A percentile compares a stretch with the other conserved stretches of the same genome.
Conservation (phyloP, 2,888 invertebrate genomes). For the Apamea monoglypha region DNA sequence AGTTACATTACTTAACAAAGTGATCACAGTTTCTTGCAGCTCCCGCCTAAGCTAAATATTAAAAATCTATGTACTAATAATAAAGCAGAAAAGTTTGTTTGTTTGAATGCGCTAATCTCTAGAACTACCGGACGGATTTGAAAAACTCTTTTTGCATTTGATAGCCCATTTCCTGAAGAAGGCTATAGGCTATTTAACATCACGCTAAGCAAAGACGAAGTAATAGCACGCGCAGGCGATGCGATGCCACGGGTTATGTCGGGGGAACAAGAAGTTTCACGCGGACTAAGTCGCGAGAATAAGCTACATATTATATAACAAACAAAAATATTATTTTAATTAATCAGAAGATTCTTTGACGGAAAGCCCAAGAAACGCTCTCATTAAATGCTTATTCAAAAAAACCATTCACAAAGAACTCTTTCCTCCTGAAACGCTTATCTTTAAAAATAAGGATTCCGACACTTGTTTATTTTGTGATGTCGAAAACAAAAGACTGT, state of each 20-base stretch:
- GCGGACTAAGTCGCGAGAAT: not conserved
- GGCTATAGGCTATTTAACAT: not conserved
- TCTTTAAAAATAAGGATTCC: not conserved
- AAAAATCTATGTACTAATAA: not conserved
- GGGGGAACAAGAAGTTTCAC: not conserved
- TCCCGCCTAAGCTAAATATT: not conserved
- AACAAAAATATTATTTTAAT: not conserved
- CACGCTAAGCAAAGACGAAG: not conserved
- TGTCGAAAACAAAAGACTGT: constrained; percentile 29
- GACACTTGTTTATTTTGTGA: constrained; percentile 1
- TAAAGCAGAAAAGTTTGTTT: not conserved
- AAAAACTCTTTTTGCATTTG: too few species aligned
- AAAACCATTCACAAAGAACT: not conserved
- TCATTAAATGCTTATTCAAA: not conserved
- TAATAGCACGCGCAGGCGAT: not conserved
- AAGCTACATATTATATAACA: too few species aligned
- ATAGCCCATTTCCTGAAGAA: not conserved
- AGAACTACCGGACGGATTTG: too few species aligned
- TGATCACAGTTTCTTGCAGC: not conserved
- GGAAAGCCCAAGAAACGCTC: not conserved
- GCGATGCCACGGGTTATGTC: not conserved
- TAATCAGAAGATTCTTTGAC: not conserved
- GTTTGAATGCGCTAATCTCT: not conserved
- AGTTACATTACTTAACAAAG: not conserved
- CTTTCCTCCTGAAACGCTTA: not conserved